phyloP scores from a whole-genome alignment of 2,888 invertebrate species.

The Platypus cylindrus region DNA sequence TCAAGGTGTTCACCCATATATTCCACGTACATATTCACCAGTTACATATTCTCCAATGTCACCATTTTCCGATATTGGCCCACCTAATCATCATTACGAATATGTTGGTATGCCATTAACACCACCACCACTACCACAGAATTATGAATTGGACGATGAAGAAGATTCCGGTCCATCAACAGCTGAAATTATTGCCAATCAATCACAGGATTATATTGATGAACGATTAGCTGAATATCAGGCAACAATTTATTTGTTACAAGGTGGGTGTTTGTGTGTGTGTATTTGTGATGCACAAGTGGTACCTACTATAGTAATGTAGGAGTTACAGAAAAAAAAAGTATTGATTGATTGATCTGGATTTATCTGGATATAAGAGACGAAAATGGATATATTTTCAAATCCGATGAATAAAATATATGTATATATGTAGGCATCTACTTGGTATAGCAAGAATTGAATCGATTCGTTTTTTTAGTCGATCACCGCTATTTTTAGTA shows the following conservation, averaged over 20 bases:
- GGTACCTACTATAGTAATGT: too few relatives aligned
- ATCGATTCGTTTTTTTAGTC: too few relatives aligned
- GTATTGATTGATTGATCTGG: too few relatives aligned
- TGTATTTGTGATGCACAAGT: not conserved
- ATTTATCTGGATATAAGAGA: too few relatives aligned
- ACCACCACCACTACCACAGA: conserved; percentile 41
- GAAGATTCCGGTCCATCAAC: conserved; percentile 74
- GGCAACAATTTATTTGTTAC: conserved; percentile 78
- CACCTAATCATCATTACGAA: conserved; percentile 48
- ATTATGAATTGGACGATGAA: conserved; percentile 42
- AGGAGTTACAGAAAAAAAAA: too few relatives aligned
- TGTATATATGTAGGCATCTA: too few relatives aligned
- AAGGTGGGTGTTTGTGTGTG: conserved; percentile 49
- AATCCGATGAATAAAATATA: too few relatives aligned
- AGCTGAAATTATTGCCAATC: conserved; percentile 84
- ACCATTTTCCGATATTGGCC: conserved; percentile 33
- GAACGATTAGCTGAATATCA: conserved; percentile 90
- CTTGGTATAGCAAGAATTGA: too few relatives aligned
- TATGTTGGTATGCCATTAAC: conserved; percentile 67
- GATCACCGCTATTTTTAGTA: conserved; percentile 16
- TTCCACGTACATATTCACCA: conserved; percentile 25
- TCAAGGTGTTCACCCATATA: conserved; percentile 25
- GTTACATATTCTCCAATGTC: conserved; percentile 19
- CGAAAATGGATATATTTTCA: too few relatives aligned
- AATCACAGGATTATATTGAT: conserved; percentile 89